Conservation (phyloP, 35 echinoderm and acorn worm species). For the Ophioderma brevispina region DNA sequence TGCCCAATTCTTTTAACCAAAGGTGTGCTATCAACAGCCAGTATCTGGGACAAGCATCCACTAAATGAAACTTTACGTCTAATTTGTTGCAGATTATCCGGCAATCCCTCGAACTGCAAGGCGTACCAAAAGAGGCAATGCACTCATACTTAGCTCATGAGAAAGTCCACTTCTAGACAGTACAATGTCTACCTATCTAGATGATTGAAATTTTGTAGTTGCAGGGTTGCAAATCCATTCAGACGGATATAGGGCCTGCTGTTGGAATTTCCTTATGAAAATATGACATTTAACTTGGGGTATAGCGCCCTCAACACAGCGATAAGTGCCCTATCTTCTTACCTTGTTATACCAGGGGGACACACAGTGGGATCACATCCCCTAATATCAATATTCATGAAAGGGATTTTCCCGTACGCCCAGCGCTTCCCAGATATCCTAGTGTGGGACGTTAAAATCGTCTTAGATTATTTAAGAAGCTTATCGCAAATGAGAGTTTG, state of each 20-base stretch:
- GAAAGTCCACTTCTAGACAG: neutral
- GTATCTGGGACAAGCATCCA: neutral
- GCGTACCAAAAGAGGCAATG: constrained; percentile 6
- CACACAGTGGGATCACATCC: constrained; percentile 29
- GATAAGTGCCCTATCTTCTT: constrained; percentile 17
- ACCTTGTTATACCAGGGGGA: neutral
- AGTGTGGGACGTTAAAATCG: constrained; percentile 5
- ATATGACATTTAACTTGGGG: constrained; percentile 18
- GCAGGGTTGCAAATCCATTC: constrained; percentile 25
- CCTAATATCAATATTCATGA: constrained; percentile 50
- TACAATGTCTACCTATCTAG: neutral
- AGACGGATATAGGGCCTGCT: constrained; percentile 1
- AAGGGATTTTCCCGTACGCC: constrained; percentile 38
- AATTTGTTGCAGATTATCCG: constrained; percentile 34
- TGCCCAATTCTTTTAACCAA: neutral
- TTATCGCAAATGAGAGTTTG: constrained; percentile 8
- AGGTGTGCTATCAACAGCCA: neutral
- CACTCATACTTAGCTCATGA: constrained; percentile 19
- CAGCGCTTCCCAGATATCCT: constrained; percentile 4
- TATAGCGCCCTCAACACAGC: constrained; percentile 55
- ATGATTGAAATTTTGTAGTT: constrained; percentile 63
- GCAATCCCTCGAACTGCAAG: neutral
- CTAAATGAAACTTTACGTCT: constrained; percentile 1
- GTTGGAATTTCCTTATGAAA: neutral
- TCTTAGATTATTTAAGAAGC: constrained; percentile 34